Conservation (phyloP, 2,797 vertebrate species). For the Micropoecilia bifurca region DNA sequence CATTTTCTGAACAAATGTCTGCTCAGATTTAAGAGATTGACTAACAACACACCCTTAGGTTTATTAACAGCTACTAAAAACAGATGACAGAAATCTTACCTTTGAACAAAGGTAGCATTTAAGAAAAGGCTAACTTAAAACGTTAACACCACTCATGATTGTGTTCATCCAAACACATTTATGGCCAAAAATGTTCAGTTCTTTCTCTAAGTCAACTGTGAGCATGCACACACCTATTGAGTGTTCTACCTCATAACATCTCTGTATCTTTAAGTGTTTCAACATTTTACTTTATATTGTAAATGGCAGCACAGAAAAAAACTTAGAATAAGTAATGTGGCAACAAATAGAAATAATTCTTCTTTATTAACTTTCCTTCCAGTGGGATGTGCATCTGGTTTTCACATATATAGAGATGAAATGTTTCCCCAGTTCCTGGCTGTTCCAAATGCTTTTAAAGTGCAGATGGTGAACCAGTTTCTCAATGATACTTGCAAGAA, state of each 20-base stretch:
- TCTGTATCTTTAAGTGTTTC: background rate
- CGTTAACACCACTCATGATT: background rate
- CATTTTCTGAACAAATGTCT: background rate
- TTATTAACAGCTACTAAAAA: background rate
- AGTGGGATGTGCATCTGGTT: background rate
- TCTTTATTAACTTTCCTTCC: background rate
- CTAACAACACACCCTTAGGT: background rate
- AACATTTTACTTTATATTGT: background rate
- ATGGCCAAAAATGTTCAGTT: background rate
- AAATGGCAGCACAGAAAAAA: background rate
- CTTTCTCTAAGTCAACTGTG: background rate
- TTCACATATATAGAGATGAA: background rate
- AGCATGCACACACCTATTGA: background rate
- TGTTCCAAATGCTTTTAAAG: background rate
- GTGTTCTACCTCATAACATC: background rate
- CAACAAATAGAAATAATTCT: background rate
- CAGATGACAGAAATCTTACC: background rate
- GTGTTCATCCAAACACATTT: background rate
- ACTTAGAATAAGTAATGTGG: background rate
- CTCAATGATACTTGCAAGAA: background rate
- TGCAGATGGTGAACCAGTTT: background rate
- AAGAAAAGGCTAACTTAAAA: too few species aligned
- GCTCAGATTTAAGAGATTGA: background rate
- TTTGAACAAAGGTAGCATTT: background rate
- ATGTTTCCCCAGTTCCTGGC: background rate